Conservation (phyloP, 2,113 vertebrate genomes). For the Psittacus erithacus region DNA sequence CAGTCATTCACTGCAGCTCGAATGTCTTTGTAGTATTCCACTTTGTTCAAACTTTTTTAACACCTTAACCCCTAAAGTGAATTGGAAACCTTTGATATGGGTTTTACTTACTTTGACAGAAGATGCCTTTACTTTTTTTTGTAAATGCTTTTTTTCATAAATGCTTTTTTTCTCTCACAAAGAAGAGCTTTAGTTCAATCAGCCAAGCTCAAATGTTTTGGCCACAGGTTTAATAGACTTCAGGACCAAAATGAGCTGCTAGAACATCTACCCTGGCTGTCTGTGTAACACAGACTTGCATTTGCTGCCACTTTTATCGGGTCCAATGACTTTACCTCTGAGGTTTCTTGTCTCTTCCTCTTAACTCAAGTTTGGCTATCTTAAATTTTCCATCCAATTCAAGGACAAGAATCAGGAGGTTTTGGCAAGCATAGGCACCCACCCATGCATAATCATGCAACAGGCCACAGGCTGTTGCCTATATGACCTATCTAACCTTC, state of each 20-base stretch:
- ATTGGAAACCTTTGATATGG: not conserved
- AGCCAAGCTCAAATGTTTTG: not conserved
- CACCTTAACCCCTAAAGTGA: not conserved
- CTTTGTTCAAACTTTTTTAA: not conserved
- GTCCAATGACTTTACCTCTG: not conserved
- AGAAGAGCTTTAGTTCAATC: not conserved
- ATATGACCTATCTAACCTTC: not conserved
- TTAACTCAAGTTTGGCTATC: not conserved
- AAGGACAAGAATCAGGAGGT: not conserved
- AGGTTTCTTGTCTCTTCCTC: not conserved
- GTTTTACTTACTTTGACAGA: not conserved
- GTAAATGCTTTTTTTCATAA: not conserved
- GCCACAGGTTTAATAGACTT: not conserved
- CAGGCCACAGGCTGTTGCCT: not conserved
- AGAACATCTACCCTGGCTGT: not conserved
- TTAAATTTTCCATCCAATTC: not conserved
- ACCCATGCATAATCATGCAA: not conserved
- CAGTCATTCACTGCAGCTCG: not conserved
- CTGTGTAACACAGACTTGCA: not conserved
- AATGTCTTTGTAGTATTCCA: not conserved
- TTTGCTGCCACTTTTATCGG: not conserved
- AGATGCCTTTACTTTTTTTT: not conserved
- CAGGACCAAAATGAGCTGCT: not conserved
- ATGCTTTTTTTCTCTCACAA: not conserved
- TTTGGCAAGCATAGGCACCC: not conserved